Percentiles rank a stretch among this genome's conserved stretches.
Evolutionary conservation across 2,888 invertebrate species (phyloP).

Genomic region (Pocota personata): DNA sequence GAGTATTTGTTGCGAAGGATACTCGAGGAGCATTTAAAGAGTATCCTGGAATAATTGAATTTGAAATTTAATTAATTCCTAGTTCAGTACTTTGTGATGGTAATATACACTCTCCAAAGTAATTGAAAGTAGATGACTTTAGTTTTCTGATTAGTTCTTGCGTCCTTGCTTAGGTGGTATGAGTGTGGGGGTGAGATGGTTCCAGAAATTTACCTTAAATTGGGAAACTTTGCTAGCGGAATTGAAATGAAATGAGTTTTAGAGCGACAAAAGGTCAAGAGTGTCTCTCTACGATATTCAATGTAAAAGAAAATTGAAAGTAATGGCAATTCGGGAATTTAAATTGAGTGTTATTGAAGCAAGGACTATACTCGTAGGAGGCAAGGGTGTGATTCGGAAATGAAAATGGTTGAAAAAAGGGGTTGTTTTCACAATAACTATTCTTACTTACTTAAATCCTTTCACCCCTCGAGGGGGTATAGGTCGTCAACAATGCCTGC

Average conservation of each 20-base stretch:
- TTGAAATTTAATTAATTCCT: slow-evolving; percentile 71
- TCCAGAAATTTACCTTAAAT: slow-evolving; percentile 4
- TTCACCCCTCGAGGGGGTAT: no score
- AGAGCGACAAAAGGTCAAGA: background rate
- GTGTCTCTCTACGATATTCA: background rate
- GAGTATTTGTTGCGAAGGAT: background rate
- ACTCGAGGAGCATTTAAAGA: slow-evolving; percentile 29
- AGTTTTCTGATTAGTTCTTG: slow-evolving; percentile 59
- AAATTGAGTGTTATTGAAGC: background rate
- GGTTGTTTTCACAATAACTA: no score
- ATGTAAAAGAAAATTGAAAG: background rate
- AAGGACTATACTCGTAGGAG: no score
- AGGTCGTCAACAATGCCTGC: no score
- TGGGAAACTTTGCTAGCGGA: slow-evolving; percentile 20
- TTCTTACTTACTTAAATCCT: no score
- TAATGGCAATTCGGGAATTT: background rate
- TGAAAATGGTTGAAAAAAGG: no score
- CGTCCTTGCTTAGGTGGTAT: background rate
- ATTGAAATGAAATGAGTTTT: slow-evolving; percentile 45
- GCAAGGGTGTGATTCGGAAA: no score
- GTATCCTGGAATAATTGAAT: slow-evolving; percentile 63
- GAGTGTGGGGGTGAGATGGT: background rate
- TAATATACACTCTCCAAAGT: slow-evolving; percentile 47
- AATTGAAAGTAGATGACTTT: slow-evolving; percentile 63
- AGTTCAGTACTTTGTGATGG: slow-evolving; percentile 60